Evolutionary conservation across 2,113 vertebrate genomes (phyloP).

Genomic region (Lanius collurio): DNA sequence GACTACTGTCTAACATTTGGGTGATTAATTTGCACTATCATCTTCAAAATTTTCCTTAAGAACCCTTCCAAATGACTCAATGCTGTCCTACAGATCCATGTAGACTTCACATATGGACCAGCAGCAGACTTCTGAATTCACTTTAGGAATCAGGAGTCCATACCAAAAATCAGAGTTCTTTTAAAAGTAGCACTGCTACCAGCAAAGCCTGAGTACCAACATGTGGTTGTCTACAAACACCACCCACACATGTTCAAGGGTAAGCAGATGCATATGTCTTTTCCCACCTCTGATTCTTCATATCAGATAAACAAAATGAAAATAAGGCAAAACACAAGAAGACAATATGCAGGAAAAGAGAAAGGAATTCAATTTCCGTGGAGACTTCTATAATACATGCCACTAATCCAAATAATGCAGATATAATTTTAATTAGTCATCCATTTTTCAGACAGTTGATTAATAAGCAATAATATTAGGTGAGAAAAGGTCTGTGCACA

Average conservation of each 20-base stretch:
- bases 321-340: not conserved
- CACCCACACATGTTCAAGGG: fast-evolving
- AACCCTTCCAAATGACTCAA: not conserved
- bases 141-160: not conserved
- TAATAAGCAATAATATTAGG: not conserved
- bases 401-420: not conserved
- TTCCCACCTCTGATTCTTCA: not conserved
- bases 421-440: not conserved
- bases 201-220: fast-evolving
- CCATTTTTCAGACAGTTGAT: not conserved
- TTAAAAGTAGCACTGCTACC: not conserved
- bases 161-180: not conserved
- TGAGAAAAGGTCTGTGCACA: not conserved
- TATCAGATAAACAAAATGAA: not conserved
- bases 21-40: not conserved
- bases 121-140: not conserved
- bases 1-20: not conserved
- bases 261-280: not conserved
- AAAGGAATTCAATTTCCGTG: not conserved
- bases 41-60: not conserved
- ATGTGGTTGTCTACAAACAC: not conserved
- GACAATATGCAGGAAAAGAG: not conserved
- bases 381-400: not conserved
- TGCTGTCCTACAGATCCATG: not conserved
- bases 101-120: fast-evolving